Conservation (phyloP, 1,140 invertebrate species). For the Galleria mellonella region DNA sequence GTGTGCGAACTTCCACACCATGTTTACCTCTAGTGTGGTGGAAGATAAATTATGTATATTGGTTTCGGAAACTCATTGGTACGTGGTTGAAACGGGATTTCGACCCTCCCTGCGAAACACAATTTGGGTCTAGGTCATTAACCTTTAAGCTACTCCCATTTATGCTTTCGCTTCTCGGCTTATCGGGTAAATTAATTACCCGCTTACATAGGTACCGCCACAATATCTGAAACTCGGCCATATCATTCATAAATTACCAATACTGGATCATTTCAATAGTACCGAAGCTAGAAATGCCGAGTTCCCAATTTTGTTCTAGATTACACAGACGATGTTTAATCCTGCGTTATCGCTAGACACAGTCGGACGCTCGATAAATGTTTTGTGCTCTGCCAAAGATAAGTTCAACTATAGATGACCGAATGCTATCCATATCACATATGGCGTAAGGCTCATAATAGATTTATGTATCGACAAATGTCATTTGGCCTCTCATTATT, state of each 20-base stretch:
- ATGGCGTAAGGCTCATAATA: conserved; percentile 16
- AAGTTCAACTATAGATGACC: conserved; percentile 8
- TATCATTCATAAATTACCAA: too few relatives aligned
- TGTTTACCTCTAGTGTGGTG: conserved; percentile 4
- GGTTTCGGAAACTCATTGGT: conserved; percentile 10
- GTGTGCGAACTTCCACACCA: conserved; percentile 3
- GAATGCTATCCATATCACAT: conserved; percentile 8
- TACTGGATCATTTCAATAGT: too few relatives aligned
- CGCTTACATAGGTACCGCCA: too few relatives aligned
- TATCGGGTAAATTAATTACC: neutral
- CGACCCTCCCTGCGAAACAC: conserved; percentile 7
- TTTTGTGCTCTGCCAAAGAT: conserved; percentile 21
- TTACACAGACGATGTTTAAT: conserved; percentile 31
- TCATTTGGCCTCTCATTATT: conserved; percentile 16
- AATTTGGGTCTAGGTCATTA: conserved; percentile 8
- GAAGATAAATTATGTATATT: conserved; percentile 12
- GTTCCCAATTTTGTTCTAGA: conserved; percentile 27
- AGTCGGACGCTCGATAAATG: conserved; percentile 34
- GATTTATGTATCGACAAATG: conserved; percentile 1
- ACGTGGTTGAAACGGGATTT: conserved; percentile 1
- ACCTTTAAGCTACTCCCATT: conserved; percentile 5
- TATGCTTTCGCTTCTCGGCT: conserved; percentile 1
- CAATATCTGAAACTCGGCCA: too few relatives aligned
- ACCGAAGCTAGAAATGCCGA: conserved; percentile 1
- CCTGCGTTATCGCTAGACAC: conserved; percentile 35